Evolutionary conservation across 2,888 invertebrate species (phyloP).

Genomic region (Lepidochrysops patricia): DNA sequence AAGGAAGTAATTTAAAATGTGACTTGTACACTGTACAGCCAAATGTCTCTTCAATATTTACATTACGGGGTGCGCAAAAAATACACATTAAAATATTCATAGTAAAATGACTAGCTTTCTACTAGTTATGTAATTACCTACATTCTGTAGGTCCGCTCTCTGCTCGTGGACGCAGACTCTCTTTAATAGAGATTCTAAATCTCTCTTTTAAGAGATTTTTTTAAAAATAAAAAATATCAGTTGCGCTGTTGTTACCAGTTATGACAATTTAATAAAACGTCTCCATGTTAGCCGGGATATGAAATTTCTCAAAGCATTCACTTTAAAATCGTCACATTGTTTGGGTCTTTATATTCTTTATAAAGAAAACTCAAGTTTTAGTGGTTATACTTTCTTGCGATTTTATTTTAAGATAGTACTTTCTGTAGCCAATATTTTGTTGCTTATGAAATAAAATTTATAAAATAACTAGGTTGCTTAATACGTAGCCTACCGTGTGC

Average conservation of each 20-base stretch:
- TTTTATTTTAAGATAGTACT: neutral
- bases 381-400: neutral
- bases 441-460: neutral
- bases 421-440: neutral
- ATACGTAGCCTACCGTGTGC: too few relatives aligned
- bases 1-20: too few relatives aligned
- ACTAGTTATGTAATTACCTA: too few relatives aligned
- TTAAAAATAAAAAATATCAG: neutral
- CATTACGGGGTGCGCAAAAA: too few relatives aligned
- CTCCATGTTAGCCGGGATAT: neutral
- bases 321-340: slow-evolving; percentile 8
- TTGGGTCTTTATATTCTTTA: slow-evolving; percentile 1
- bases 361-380: neutral
- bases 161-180: too few relatives aligned
- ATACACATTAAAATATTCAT: too few relatives aligned
- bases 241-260: slow-evolving; percentile 2
- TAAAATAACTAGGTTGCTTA: too few relatives aligned
- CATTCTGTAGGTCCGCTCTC: too few relatives aligned
- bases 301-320: slow-evolving; percentile 10
- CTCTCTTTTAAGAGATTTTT: neutral
- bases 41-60: too few relatives aligned
- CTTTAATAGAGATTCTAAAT: too few relatives aligned
- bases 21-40: too few relatives aligned
- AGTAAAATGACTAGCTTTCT: too few relatives aligned
- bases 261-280: slow-evolving; percentile 11